Evolutionary conservation across 2,113 vertebrate species (phyloP).

Genomic region (Gracilinanus agilis): DNA sequence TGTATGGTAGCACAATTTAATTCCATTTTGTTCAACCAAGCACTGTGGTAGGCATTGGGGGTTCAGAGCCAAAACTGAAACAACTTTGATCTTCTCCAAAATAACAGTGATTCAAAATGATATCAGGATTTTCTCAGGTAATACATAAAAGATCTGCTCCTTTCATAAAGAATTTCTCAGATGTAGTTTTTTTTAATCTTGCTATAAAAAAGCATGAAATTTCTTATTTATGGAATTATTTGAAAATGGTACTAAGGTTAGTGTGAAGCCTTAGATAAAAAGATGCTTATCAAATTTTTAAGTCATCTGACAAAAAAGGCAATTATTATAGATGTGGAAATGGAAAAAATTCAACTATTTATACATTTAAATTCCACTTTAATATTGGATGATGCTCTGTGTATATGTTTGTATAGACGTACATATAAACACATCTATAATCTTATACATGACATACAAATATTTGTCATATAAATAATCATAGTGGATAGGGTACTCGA

Average conservation of each 20-base stretch:
- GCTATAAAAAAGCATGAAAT: background rate
- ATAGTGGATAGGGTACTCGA: background rate
- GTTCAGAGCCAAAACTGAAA: background rate
- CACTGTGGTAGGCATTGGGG: background rate
- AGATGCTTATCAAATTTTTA: constrained; percentile 10
- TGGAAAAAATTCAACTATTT: constrained; percentile 34
- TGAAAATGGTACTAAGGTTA: background rate
- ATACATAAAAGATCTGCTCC: background rate
- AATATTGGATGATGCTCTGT: background rate
- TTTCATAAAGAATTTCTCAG: background rate
- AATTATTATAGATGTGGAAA: constrained; percentile 10
- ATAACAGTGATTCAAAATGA: constrained; percentile 16
- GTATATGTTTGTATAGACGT: background rate
- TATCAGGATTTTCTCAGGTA: constrained; percentile 28
- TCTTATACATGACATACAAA: background rate
- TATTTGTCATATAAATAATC: background rate
- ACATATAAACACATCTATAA: background rate
- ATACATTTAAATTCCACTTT: background rate
- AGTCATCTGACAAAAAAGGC: constrained; percentile 41
- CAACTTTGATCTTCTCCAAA: constrained; percentile 22
- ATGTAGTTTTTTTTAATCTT: background rate
- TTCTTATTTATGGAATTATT: background rate
- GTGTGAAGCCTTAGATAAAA: constrained; percentile 22
- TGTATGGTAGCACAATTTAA: constrained; percentile 15
- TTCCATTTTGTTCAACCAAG: background rate